Evolutionary conservation across 1,140 invertebrate genomes (phyloP), one percentile per base, ranked within the genome.

Genomic region (Triops cancriformis): DNA sequence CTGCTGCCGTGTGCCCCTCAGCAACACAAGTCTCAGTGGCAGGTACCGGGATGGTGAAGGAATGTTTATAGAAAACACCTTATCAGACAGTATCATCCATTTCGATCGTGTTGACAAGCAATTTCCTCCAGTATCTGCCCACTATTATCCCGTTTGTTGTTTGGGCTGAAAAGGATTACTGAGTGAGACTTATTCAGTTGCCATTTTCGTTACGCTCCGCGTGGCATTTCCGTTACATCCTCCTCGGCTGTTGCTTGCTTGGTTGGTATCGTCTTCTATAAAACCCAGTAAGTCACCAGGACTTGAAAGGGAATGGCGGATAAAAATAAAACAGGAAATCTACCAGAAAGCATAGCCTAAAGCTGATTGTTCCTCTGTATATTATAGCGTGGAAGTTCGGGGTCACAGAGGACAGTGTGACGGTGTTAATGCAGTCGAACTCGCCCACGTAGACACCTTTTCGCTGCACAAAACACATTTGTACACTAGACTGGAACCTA

Each of bases 291-390:
- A 64, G 31, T 37, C 31, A 64, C 18, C 51, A 64, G 14, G 23
- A 64, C 1, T 23, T 9, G 18, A 23, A 64, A 64, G 7, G n/a
- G n/a, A 64, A 64, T 64, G 10, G 51, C 51, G 51, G 23, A 64
- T 23, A 23, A 64, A 64, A 64, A 23, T 23, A n/a, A n/a, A 6
- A 18, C 14, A 64, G 14, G 51, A 64, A 64, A 23, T 23, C 51
- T 64, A 64, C 51, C 14, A 64, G 51, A 64, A 64, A 64, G 51
- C 14, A 64, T 64, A 64, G 51, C 51, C 51, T 23, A 64, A 64
- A 18, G 51, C 51, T n/a, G 51, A 9, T 64, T 64, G 51, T 23
- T 18, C 51, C 51, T 64, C 51, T 64, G 51, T 23, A 23, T 23
- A 64, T 64, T 64, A 64, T 23, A 64, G 51, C 51, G 7, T 64